phyloP scores from a whole-genome alignment of 2,113 vertebrate species.

The Crotalus tigris region DNA sequence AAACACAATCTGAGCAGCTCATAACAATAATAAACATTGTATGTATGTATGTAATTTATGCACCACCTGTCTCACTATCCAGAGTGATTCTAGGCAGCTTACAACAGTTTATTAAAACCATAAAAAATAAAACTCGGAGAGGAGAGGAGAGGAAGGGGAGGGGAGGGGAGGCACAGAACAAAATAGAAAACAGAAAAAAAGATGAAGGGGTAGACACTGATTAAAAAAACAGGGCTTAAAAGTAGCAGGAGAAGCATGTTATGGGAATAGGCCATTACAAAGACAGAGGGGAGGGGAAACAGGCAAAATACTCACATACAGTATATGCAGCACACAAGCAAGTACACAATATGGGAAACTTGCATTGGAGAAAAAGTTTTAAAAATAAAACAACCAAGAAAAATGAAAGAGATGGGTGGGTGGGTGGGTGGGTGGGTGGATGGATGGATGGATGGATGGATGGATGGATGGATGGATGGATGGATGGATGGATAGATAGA shows the following conservation, averaged over 20 bases:
- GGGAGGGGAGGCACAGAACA: background rate
- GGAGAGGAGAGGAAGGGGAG: background rate
- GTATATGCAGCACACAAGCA: background rate
- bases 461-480: too few relatives aligned
- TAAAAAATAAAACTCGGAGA: background rate
- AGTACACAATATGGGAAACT: background rate
- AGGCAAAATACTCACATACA: background rate
- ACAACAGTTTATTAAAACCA: background rate
- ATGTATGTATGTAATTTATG: background rate
- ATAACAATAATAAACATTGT: background rate
- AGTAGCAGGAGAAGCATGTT: background rate
- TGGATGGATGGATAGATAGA: too few relatives aligned
- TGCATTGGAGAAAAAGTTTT: background rate
- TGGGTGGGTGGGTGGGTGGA: too few relatives aligned
- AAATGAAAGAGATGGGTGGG: background rate
- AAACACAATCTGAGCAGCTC: background rate
- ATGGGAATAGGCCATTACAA: background rate
- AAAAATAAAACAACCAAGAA: background rate
- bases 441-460: too few relatives aligned
- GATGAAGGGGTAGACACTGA: background rate
- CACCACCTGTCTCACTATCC: background rate
- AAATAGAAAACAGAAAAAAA: background rate
- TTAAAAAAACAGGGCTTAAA: background rate
- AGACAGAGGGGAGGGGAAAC: rapidly evolving
- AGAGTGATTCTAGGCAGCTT: background rate